phyloP scores from a whole-genome alignment of 2,113 vertebrate genomes.

The Tachysurus vachellii region DNA sequence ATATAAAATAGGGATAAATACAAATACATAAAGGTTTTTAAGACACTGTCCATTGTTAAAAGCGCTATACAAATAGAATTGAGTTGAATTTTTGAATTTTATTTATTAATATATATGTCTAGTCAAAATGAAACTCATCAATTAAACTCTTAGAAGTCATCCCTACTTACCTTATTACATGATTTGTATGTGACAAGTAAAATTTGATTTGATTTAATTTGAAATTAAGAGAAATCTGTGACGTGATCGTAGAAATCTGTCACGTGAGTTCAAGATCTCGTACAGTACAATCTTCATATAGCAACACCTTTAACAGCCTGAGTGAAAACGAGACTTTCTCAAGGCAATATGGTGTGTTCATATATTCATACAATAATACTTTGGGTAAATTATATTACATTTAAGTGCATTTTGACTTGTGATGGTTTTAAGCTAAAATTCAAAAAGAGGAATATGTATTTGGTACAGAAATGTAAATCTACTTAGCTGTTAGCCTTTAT shows the following conservation, averaged over 20 bases:
- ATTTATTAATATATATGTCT: no score
- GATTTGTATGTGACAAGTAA: not conserved
- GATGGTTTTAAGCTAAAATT: not conserved
- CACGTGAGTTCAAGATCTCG: no score
- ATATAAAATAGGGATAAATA: no score
- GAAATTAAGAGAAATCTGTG: not conserved
- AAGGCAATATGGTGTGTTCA: not conserved
- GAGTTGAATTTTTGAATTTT: no score
- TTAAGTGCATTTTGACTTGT: not conserved
- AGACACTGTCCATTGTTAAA: no score
- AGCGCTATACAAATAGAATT: no score
- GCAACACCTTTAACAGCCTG: no score
- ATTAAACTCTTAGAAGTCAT: not conserved
- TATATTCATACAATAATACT: not conserved
- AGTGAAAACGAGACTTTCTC: no score
- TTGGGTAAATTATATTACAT: not conserved
- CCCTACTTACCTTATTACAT: not conserved
- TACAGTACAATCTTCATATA: no score
- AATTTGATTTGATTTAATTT: no score
- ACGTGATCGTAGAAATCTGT: no score
- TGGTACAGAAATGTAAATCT: not conserved
- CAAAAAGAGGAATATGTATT: not conserved
- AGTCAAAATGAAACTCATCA: not conserved
- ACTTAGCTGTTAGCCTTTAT: not conserved
- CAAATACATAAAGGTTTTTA: not conserved